Conservation (phyloP, 2,113 vertebrate species). For the Pavo muticus region DNA sequence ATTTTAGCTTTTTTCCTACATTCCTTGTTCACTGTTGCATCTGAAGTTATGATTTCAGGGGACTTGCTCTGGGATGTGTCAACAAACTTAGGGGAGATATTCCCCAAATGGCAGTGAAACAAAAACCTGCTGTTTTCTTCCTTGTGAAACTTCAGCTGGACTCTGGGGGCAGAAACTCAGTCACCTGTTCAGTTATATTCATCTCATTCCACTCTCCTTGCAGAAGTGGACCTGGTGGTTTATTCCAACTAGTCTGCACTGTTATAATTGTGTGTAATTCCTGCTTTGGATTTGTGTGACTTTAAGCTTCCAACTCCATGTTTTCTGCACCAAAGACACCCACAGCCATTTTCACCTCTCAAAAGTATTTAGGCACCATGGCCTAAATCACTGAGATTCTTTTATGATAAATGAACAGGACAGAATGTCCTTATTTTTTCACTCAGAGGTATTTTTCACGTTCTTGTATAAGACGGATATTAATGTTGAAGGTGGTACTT, state of each 20-base stretch:
- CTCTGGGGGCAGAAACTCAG: background rate
- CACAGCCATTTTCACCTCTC: background rate
- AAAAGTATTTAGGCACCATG: background rate
- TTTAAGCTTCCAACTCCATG: background rate
- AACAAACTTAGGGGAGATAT: background rate
- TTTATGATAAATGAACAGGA: background rate
- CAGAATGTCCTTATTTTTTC: background rate
- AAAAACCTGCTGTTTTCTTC: background rate
- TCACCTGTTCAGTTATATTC: accelerated
- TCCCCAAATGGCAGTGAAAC: background rate
- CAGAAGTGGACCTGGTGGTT: background rate
- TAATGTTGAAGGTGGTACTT: background rate
- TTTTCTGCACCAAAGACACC: background rate
- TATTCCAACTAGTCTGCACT: accelerated
- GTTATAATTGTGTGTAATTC: background rate
- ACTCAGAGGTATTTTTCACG: background rate
- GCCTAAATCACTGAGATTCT: background rate
- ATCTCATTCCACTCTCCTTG: background rate
- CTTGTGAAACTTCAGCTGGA: background rate
- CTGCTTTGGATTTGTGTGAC: background rate
- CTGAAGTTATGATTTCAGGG: background rate
- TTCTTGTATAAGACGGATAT: background rate
- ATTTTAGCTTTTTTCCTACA: background rate
- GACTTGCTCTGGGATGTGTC: background rate
- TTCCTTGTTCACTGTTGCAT: background rate